These are phyloP conservation scores for Drosophila lutescens DNA, from an alignment of 2,888 invertebrate species.

Conservation along the genomic window DNA sequence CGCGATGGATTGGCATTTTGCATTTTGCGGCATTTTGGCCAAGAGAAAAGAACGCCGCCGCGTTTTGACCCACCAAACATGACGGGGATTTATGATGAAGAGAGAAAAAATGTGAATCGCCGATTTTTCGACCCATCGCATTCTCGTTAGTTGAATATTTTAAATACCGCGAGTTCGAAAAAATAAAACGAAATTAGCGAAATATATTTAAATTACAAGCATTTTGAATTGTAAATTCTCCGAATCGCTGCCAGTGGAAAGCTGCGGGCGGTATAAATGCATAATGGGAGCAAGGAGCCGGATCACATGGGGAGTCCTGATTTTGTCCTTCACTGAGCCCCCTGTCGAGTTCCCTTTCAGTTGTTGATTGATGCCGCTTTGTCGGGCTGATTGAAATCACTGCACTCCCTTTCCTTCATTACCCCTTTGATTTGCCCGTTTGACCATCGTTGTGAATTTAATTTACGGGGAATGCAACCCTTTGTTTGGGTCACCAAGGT, in stretches of 20 bases:
- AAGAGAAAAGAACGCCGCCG: background rate
- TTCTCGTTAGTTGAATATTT: conserved; percentile 1
- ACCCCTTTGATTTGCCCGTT: background rate
- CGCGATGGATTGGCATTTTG: conserved; percentile 36
- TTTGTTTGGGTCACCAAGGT: background rate
- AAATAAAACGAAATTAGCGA: conserved; percentile 1
- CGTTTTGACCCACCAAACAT: conserved; percentile 8
- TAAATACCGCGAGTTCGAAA: background rate
- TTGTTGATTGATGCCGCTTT: background rate
- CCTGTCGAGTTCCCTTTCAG: background rate
- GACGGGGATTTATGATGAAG: conserved; percentile 31
- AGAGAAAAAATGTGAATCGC: conserved; percentile 4
- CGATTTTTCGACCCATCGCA: conserved; percentile 2
- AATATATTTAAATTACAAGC: background rate
- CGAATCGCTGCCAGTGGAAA: no score
- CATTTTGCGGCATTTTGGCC: conserved; percentile 23
- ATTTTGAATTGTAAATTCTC: background rate
- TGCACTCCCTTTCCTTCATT: background rate
- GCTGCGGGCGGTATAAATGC: no score
- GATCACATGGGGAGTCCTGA: background rate
- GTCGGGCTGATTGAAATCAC: conserved; percentile 5
- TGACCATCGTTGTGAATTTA: background rate
- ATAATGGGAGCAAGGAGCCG: background rate
- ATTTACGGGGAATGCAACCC: background rate
- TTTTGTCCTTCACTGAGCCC: background rate